A percentile compares a stretch with the other conserved stretches of the same genome.
Conservation (phyloP, 2,888 invertebrate species). For the Sialis lutaria region DNA sequence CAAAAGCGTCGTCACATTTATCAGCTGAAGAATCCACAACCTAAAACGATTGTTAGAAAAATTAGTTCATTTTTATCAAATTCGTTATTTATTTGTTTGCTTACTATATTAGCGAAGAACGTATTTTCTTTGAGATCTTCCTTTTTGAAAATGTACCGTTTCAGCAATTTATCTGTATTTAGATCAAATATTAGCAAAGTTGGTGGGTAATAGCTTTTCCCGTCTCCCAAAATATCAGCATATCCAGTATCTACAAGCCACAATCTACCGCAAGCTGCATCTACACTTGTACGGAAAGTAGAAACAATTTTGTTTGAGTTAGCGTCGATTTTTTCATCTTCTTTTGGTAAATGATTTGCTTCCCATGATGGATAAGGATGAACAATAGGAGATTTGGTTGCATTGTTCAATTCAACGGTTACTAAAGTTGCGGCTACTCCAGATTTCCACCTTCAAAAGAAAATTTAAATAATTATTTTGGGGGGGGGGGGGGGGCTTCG, state of each 20-base stretch:
- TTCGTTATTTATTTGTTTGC: slow-evolving; percentile 16
- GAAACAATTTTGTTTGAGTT: slow-evolving; percentile 39
- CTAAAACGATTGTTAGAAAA: slow-evolving; percentile 23
- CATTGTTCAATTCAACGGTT: slow-evolving; percentile 35
- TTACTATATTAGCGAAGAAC: slow-evolving; percentile 66
- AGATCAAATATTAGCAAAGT: slow-evolving; percentile 55
- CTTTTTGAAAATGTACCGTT: slow-evolving; percentile 48
- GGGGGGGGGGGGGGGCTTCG: not conserved
- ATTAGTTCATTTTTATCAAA: not conserved
- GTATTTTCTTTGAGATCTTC: slow-evolving; percentile 51
- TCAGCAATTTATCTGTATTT: slow-evolving; percentile 53
- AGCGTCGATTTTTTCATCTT: slow-evolving; percentile 26
- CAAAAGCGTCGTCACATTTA: slow-evolving; percentile 57
- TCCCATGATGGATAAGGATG: slow-evolving; percentile 63
- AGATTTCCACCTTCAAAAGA: slow-evolving; percentile 32
- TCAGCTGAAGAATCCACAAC: slow-evolving; percentile 49
- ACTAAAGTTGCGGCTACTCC: slow-evolving; percentile 56
- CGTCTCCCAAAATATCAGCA: slow-evolving; percentile 51
- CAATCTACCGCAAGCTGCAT: slow-evolving; percentile 52
- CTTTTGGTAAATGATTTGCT: slow-evolving; percentile 58
- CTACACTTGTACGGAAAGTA: slow-evolving; percentile 54
- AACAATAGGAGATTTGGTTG: slow-evolving; percentile 46
- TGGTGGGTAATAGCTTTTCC: slow-evolving; percentile 41
- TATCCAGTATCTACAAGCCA: slow-evolving; percentile 72
- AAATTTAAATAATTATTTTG: not conserved